Base-by-base conservation (phyloP, 2,113 vertebrate species). In the Rhinolophus sinicus region DNA sequence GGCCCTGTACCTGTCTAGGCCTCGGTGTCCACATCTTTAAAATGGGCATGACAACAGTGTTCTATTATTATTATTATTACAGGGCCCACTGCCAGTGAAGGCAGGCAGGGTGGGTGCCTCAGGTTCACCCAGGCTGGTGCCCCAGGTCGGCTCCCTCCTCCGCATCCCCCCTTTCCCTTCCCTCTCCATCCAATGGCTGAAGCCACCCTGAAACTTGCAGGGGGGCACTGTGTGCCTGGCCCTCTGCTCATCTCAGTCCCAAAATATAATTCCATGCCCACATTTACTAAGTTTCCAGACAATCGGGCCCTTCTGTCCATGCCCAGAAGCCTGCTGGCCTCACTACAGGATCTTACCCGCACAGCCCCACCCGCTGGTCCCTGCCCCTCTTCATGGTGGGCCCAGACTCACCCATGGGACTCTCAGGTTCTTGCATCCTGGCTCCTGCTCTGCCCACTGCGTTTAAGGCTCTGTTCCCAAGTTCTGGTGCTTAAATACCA, bases 371-470 rank as follows among this genome's bases (percentile, higher is more conserved):
- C 15, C 44, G 3, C 6, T 18, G 3, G 11, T 30, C 19, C 21
- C 8, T 0, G 7, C 8, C 6, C 18, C n/a, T 2, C 3, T 5
- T 5, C 13, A 8, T 4, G 0, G 15, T 7, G 0, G 26, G 24
- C 50, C n/a, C 1, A 0, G 5, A 26, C 78, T 81, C 73, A 92
- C 92, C 58, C 16, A 0, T 0, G 2, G 18, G 6, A 0, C 6
- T 2, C 40, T 0, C 0, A 0, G 91, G 52, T 0, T 22, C 50
- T 2, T 54, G 14, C 38, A 65, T 92, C 60, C 22, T 72, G 10
- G 0, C 4, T 7, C 5, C 35, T 5, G 38, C 13, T 38, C 26
- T 0, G 19, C 6, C 2, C n/a, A 4, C 52, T 9, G 9, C 0
- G 3, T 2, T 0, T 5, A 10, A 26, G 44, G 10, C 13, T 65